Percentiles rank a stretch among this genome's conserved stretches.
These are phyloP conservation scores for Epinotia bilunana DNA, from an alignment of 2,888 invertebrate species.

Conservation along the genomic window DNA sequence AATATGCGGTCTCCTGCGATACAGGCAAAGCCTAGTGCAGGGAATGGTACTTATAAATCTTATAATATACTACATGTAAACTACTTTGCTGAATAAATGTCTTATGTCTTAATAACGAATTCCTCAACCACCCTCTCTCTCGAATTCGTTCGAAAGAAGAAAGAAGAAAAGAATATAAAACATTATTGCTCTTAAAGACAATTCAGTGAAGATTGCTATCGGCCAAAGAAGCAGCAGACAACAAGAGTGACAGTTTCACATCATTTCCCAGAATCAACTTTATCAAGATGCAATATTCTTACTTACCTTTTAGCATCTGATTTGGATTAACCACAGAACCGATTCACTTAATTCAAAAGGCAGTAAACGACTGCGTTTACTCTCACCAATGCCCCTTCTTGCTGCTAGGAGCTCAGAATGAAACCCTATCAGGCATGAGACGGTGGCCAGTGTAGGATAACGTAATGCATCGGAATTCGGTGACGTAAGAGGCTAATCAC, in stretches of 20 bases:
- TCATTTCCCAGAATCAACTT: neutral
- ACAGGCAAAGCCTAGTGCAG: too few species aligned
- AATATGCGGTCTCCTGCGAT: too few species aligned
- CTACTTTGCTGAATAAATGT: too few species aligned
- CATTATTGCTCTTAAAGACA: too few species aligned
- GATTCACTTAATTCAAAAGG: neutral
- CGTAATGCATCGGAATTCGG: conserved; percentile 60
- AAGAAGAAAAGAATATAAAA: too few species aligned
- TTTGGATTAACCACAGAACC: conserved; percentile 28
- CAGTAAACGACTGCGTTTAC: neutral
- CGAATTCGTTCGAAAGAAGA: too few species aligned
- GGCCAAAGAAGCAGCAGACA: too few species aligned
- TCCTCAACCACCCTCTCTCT: too few species aligned
- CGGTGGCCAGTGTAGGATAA: conserved; percentile 68
- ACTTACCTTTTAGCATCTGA: conserved; percentile 6
- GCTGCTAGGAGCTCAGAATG: conserved; percentile 47
- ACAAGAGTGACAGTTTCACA: neutral
- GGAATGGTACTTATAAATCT: too few species aligned
- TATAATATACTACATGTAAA: too few species aligned
- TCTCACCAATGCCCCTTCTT: neutral
- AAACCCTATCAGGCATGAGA: conserved; percentile 66
- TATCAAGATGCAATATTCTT: neutral
- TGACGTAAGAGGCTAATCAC: conserved; percentile 60
- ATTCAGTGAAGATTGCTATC: too few species aligned
- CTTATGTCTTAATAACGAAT: too few species aligned